Evolutionary conservation across 2,113 vertebrate genomes (phyloP).

Genomic region (Phrynosoma platyrhinos): DNA sequence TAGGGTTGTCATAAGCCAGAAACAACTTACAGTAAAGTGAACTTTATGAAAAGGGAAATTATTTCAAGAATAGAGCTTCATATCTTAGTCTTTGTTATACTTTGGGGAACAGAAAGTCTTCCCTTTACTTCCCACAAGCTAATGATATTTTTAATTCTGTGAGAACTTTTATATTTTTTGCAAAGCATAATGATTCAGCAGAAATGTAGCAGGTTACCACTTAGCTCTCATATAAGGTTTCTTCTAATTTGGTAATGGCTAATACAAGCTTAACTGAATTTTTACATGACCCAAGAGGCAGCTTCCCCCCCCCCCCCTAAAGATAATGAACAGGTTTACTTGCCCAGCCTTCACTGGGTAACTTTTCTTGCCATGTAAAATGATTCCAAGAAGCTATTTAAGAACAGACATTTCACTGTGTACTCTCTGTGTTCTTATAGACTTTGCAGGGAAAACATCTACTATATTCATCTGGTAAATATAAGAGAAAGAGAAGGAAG

Average conservation of each 20-base stretch:
- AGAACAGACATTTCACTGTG: background rate
- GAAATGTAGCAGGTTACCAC: background rate
- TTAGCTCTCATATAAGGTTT: background rate
- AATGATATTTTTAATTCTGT: background rate
- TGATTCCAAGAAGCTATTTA: background rate
- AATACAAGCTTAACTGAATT: constrained; percentile 29
- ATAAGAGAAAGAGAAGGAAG: background rate
- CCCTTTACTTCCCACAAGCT: background rate
- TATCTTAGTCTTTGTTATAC: constrained; percentile 10
- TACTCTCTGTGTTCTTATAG: background rate
- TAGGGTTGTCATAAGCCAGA: too few relatives aligned
- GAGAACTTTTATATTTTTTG: background rate
- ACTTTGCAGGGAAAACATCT: too few relatives aligned
- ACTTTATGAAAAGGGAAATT: constrained; percentile 7
- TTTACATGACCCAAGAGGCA: constrained; percentile 24
- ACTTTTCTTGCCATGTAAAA: constrained; percentile 13
- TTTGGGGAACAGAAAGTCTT: background rate
- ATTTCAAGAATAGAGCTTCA: constrained; percentile 7
- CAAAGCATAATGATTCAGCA: constrained; percentile 17
- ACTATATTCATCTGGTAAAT: background rate
- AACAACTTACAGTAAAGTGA: background rate
- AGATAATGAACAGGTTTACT: background rate
- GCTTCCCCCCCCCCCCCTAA: constrained; percentile 21
- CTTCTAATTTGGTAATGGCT: constrained; percentile 40
- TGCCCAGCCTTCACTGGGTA: constrained; percentile 13